Base-by-base conservation (phyloP, 2,113 vertebrate species). In the Phoxinus phoxinus region DNA sequence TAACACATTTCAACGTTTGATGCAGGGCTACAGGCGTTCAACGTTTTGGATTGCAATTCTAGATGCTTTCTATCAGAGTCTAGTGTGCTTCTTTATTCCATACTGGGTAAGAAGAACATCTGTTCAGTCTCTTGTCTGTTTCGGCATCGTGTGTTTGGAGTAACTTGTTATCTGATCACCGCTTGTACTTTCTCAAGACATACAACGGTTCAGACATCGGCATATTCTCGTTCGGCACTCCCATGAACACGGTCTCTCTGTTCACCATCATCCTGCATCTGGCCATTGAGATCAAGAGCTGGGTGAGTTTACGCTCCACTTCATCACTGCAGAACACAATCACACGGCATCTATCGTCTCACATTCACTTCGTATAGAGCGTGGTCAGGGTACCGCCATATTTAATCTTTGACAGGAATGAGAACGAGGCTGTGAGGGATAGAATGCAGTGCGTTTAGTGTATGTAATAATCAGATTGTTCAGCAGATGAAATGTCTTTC, bases 21-120 rank as follows among this genome's bases (percentile, higher is more conserved):
- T 74, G 81, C 92, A 99, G 98, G 94, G 93, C 85, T 98, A 97
- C 87, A 96, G 92, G 17, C 90, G 88, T n/a, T 86, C 88, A 17
- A 94, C 93, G 0, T 99, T 99, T 89, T 96, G 95, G 95, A 65
- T 96, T 53, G 93, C 95, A 46, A 95, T 99, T 80, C n/a, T 95
- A 9, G 98, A 99, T 86, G 97, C 97, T 0, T 96, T 97, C 91
- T 98, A 99, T 89, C 98, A 99, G 91, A 99, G 98, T 84, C 95
- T 99, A 10, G 13, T 96, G 89, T 97, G 96, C 86, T 99, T 98
- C 94, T 97, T 98, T 80, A 89, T 99, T 30, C 97, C 97, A 15
- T 98, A 98, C 88, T 92, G 95, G 91, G 98, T 99, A 93, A 97
- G 96, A 93, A 81, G 96, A 93, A 81, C 73, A 21, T 76, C 78